A percentile compares a stretch with the other conserved stretches of the same genome.
phyloP scores from a whole-genome alignment of 2,113 vertebrate species.

The Alectura lathami region DNA sequence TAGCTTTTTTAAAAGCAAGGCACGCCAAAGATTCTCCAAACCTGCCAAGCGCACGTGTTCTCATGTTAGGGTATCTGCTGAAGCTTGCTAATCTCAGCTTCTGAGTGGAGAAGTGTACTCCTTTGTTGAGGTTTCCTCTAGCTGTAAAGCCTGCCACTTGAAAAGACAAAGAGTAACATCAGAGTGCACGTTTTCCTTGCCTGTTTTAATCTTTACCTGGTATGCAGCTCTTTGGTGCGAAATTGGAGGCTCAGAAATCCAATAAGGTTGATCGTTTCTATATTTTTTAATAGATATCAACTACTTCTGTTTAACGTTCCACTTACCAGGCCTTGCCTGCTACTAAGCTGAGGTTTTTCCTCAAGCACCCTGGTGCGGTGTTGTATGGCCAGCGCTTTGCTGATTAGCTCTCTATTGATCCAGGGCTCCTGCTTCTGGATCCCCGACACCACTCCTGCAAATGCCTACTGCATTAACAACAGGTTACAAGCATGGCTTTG shows the following conservation, averaged over 20 bases:
- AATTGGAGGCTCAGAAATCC: background rate
- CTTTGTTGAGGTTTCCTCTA: background rate
- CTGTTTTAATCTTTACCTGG: background rate
- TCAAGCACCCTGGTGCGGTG: background rate
- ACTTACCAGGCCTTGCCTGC: background rate
- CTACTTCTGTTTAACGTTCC: background rate
- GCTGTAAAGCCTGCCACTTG: background rate
- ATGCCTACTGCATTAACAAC: background rate
- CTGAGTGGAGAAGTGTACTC: background rate
- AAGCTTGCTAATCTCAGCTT: background rate
- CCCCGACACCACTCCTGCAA: background rate
- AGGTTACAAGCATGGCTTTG: background rate
- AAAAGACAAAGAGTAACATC: background rate
- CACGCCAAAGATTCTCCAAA: background rate
- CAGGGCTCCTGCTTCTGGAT: background rate
- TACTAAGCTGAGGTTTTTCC: background rate
- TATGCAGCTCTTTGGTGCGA: background rate
- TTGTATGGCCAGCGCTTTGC: background rate
- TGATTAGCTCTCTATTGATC: background rate
- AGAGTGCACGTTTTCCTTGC: rapidly evolving
- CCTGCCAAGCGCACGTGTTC: background rate
- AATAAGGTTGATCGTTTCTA: background rate
- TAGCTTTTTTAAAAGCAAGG: background rate
- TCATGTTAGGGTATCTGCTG: background rate
- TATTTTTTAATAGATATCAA: background rate